Conservation (phyloP, 2,113 vertebrate genomes). For the Uropsilus gracilis region DNA sequence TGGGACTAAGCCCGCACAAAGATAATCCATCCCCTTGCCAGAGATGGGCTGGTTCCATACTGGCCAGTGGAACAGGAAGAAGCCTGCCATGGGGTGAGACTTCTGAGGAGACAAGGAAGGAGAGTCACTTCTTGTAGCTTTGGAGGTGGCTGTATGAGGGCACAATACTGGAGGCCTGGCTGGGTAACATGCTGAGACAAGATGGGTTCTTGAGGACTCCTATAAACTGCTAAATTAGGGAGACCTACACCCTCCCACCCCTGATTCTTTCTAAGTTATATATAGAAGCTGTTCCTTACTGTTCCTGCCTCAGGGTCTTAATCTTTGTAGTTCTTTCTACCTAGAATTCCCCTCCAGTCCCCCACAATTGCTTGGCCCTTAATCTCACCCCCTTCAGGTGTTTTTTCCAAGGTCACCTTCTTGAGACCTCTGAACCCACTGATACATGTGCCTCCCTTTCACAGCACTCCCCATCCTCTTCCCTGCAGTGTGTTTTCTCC, state of each 20-base stretch:
- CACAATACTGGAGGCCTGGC: neutral
- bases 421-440: neutral
- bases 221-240: neutral
- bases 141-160: neutral
- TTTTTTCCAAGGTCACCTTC: neutral
- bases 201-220: neutral
- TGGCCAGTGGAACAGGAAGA: neutral
- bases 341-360: neutral
- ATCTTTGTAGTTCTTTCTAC: neutral
- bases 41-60: neutral
- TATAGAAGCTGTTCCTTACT: neutral
- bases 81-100: no score
- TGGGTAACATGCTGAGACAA: neutral
- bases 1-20: neutral
- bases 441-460: fast-evolving
- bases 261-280: neutral
- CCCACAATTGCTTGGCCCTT: neutral
- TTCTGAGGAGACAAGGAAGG: neutral
- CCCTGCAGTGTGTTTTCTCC: neutral
- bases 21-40: neutral
- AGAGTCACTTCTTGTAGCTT: neutral
- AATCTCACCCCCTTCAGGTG: neutral
- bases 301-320: neutral
- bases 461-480: neutral
- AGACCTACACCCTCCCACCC: neutral